A percentile compares a stretch with the other conserved stretches of the same genome.
These are phyloP conservation scores for Zhengitettix transpicula DNA, from an alignment of 2,888 invertebrate genomes.

Conservation along the genomic window DNA sequence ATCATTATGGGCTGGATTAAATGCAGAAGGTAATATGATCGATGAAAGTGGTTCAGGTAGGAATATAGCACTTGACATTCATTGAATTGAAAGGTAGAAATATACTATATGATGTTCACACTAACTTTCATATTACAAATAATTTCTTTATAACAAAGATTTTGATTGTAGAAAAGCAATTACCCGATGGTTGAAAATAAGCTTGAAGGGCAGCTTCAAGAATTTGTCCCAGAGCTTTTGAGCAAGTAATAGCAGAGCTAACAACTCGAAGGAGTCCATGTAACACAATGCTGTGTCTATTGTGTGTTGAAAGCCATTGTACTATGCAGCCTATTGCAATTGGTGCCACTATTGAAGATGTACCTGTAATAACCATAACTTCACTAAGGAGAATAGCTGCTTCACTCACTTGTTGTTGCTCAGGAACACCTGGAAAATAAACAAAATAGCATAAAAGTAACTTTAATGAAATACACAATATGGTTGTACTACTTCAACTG, in stretches of 20 bases:
- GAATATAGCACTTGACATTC: no score
- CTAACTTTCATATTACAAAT: no score
- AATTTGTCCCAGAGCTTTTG: conserved; percentile 30
- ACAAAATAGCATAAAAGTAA: background rate
- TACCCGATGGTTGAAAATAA: conserved; percentile 36
- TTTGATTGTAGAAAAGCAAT: background rate
- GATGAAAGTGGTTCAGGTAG: no score
- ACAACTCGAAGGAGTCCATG: conserved; percentile 30
- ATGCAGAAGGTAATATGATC: no score
- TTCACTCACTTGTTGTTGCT: conserved; percentile 28
- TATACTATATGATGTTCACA: no score
- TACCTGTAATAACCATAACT: conserved; percentile 29
- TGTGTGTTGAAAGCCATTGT: conserved; percentile 31
- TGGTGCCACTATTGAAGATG: conserved; percentile 22
- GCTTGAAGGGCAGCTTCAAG: conserved; percentile 35
- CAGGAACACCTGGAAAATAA: conserved; percentile 21
- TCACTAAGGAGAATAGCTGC: conserved; percentile 33
- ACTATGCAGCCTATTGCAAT: conserved; percentile 22
- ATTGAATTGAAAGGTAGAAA: no score
- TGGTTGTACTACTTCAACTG: no score
- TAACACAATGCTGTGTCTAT: conserved; percentile 30
- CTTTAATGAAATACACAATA: no score
- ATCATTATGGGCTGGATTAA: no score
- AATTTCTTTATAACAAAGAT: no score
- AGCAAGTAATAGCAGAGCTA: conserved; percentile 28